phyloP scores from a whole-genome alignment of 2,888 invertebrate genomes.

The Eubasilissa splendida region DNA sequence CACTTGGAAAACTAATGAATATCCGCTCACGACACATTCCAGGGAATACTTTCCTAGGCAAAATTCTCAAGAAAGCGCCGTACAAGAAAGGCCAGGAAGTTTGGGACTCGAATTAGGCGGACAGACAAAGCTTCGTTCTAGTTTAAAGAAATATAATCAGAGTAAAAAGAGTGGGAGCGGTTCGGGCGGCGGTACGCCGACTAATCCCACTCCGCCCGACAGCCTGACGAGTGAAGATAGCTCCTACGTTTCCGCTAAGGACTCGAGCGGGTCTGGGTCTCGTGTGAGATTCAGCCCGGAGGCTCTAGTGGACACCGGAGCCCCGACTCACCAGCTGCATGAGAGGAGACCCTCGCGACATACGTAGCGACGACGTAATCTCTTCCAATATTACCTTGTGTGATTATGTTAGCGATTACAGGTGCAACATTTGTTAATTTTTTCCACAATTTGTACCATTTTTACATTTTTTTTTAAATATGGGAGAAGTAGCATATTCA shows the following conservation, averaged over 20 bases:
- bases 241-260: conserved; percentile 90
- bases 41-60: conserved; percentile 63
- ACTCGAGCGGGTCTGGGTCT: conserved; percentile 80
- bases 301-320: conserved; percentile 72
- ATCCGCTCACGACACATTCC: conserved; percentile 61
- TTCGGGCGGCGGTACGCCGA: conserved; percentile 81
- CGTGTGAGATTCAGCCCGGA: conserved; percentile 87
- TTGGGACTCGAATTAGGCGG: conserved; percentile 78
- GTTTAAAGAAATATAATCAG: conserved; percentile 81
- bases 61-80: conserved; percentile 68
- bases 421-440: background rate
- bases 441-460: background rate
- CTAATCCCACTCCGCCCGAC: conserved; percentile 89
- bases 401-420: conserved; percentile 28
- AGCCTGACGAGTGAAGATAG: conserved; percentile 90
- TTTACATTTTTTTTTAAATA: no score
- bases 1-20: conserved; percentile 65
- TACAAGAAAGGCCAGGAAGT: conserved; percentile 75
- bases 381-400: conserved; percentile 58
- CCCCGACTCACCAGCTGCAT: conserved; percentile 43
- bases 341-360: conserved; percentile 65
- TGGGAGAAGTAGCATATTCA: no score
- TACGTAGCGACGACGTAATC: conserved; percentile 65
- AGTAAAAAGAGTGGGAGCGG: conserved; percentile 74
- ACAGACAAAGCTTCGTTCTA: conserved; percentile 82